Conservation (phyloP, 2,113 vertebrate genomes). For the Bubalus kerabau region DNA sequence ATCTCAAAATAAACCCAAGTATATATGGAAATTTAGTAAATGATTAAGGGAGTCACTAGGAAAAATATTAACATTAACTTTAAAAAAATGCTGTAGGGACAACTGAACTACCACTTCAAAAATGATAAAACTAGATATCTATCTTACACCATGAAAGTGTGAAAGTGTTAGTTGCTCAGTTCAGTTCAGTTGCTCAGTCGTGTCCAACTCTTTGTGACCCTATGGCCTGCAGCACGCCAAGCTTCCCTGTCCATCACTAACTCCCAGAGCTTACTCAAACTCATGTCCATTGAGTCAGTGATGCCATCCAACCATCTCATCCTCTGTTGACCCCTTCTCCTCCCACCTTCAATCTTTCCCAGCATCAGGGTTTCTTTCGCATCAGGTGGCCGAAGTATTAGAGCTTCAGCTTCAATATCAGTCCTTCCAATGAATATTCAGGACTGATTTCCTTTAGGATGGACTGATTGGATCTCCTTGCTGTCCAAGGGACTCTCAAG, state of each 20-base stretch:
- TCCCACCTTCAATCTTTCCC: neutral
- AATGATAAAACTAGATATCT: neutral
- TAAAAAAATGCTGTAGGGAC: neutral
- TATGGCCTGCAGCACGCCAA: neutral
- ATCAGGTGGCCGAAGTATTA: neutral
- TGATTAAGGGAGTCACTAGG: neutral
- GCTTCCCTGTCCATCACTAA: neutral
- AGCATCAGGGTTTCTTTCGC: neutral
- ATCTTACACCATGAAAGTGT: neutral
- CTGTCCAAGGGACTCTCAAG: neutral
- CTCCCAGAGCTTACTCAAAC: neutral
- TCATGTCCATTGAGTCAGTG: neutral
- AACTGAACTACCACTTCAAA: neutral
- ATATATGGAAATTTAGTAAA: neutral
- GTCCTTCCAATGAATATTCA: neutral
- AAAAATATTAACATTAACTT: neutral
- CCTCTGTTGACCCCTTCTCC: neutral
- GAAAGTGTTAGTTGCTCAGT: neutral
- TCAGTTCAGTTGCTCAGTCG: neutral
- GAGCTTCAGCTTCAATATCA: neutral
- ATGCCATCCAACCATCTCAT: neutral
- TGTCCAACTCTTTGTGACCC: neutral
- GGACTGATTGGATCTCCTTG: neutral
- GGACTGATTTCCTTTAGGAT: neutral
- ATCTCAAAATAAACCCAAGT: neutral